Evolutionary conservation across 2,888 invertebrate species (phyloP), one percentile per base, ranked within the genome.

Genomic region (Dasysyrphus albostriatus): DNA sequence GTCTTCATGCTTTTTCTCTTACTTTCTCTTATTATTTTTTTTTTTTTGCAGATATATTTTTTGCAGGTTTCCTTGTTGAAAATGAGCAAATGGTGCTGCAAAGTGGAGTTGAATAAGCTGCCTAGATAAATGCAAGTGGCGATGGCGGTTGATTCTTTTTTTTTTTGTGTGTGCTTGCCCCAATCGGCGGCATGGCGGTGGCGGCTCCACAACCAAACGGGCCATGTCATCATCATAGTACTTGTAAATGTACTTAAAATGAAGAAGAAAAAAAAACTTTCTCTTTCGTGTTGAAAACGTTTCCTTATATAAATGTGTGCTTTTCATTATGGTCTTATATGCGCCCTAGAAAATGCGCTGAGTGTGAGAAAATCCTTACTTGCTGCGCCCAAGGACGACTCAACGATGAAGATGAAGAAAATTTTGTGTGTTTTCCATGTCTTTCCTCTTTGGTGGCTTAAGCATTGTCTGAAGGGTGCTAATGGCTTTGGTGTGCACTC

Each of bases 401-500:
- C 3, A 3, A 24, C 24, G 51, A 63, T 16, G 51, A 83, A 70
- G 69, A 61, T 42, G 61, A 73, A 54, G 54, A 54, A 32, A 67
- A 76, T 72, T 81, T 76, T 39, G 54, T 67, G 70, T 70, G 72
- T 81, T 83, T 42, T 49, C 49, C 44, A 58, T 78, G 58, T 79
- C 24, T 70, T 72, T 70, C 47, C 24, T 70, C 47, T 51, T 76
- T 73, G 80, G 56, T 73, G 82, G 76, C 67, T 81, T 44, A 73
- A 82, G 56, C 73, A 78, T 85, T 85, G 82, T 82, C 73, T 61
- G 67, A 77, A 69, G 72, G 69, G 85, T 82, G 82, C 82, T 85
- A 85, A 85, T 85, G 85, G 85, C 59, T 77, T 85, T 74, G 77
- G 73, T 69, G 54, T 69, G 54, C 42, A 61, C 58, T 61, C 82